Percentiles rank a stretch among this genome's conserved stretches.
phyloP scores from a whole-genome alignment of 1,140 invertebrate species.

The Solen grandis region DNA sequence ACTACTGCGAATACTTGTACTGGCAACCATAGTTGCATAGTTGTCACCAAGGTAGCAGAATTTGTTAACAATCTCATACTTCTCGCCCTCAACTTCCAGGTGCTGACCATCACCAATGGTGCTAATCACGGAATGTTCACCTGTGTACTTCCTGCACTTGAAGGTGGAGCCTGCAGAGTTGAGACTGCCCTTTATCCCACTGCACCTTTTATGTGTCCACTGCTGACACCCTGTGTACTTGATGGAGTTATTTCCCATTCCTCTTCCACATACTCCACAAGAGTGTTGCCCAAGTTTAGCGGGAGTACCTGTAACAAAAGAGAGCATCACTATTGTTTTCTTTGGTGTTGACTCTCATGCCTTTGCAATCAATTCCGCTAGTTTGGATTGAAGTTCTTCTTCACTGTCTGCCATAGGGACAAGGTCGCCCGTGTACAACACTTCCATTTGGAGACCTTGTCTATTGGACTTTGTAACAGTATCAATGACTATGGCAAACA shows the following conservation, averaged over 20 bases:
- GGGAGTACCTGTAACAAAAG: no score
- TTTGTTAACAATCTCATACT: background rate
- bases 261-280: background rate
- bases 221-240: background rate
- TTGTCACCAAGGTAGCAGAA: background rate
- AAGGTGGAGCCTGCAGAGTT: background rate
- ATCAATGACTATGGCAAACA: no score
- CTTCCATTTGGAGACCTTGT: no score
- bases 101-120: background rate
- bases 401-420: no score
- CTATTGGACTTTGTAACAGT: no score
- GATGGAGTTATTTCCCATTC: background rate
- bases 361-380: no score
- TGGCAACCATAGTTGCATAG: background rate
- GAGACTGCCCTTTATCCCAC: background rate
- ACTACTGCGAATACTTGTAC: background rate
- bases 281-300: no score
- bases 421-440: no score
- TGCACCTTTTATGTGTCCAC: background rate
- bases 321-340: no score
- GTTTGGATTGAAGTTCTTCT: no score
- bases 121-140: background rate
- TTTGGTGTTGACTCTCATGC: no score
- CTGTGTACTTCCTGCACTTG: background rate
- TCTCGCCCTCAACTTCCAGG: background rate